Conservation (phyloP, 2,888 invertebrate species). For the Drosophila formosana region DNA sequence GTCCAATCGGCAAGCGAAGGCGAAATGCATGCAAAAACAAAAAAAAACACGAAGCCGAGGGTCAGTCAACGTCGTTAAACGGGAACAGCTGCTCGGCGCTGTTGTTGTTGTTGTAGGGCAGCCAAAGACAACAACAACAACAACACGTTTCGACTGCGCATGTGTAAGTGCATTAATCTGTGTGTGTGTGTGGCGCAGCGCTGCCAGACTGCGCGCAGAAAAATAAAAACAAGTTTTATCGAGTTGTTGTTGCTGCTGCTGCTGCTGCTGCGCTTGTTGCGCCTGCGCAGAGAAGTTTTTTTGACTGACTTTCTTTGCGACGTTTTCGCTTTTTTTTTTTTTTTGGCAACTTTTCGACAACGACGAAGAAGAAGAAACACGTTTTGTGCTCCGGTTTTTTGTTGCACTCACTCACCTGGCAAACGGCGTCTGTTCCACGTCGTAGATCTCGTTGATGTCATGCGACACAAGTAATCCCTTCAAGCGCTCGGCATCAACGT, state of each 20-base stretch:
- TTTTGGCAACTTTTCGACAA: slow-evolving; percentile 53
- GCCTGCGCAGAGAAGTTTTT: slow-evolving; percentile 73
- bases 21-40: slow-evolving; percentile 49
- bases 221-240: slow-evolving; percentile 58
- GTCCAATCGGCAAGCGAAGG: slow-evolving; percentile 33
- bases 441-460: slow-evolving; percentile 91
- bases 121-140: slow-evolving; percentile 35
- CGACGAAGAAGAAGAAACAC: slow-evolving; percentile 28
- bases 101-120: slow-evolving; percentile 41
- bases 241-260: slow-evolving; percentile 10
- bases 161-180: slow-evolving; percentile 8
- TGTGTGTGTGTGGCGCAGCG: slow-evolving; percentile 12
- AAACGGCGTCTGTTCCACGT: slow-evolving; percentile 93
- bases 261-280: slow-evolving; percentile 36
- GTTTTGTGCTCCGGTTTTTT: slow-evolving; percentile 50
- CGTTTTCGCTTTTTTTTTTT: slow-evolving; percentile 50
- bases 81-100: slow-evolving; percentile 55
- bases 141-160: slow-evolving; percentile 30
- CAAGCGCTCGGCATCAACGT: slow-evolving; percentile 89
- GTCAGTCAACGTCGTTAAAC: slow-evolving; percentile 47
- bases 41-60: slow-evolving; percentile 42
- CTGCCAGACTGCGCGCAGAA: slow-evolving; percentile 33
- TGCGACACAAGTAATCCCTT: slow-evolving; percentile 90
- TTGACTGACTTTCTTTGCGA: slow-evolving; percentile 73
- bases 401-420: slow-evolving; percentile 89